A percentile compares a stretch with the other conserved stretches of the same genome.
Evolutionary conservation across 2,888 invertebrate species (phyloP).

Genomic region (Lasioglossum vierecki): DNA sequence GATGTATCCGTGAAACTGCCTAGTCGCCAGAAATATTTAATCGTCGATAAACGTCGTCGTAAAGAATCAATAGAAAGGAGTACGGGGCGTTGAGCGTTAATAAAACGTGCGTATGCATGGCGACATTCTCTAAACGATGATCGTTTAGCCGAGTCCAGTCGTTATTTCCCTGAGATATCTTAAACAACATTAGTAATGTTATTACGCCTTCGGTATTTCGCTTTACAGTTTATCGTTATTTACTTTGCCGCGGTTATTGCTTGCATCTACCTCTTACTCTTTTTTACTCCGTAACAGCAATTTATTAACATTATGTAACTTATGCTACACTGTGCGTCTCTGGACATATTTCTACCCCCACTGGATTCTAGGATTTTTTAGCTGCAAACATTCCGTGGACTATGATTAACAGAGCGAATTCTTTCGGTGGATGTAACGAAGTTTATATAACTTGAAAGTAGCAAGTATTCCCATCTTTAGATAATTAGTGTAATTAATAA

Average conservation of each 20-base stretch:
- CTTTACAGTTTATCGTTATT: slow-evolving; percentile 22
- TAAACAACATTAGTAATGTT: slow-evolving; percentile 22
- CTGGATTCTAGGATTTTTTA: not conserved
- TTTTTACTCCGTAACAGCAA: not conserved
- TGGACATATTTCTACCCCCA: not conserved
- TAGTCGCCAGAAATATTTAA: slow-evolving; percentile 42
- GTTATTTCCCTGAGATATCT: slow-evolving; percentile 26
- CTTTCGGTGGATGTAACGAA: not conserved
- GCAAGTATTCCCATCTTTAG: too few relatives aligned
- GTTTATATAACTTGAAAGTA: not conserved
- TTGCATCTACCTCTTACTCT: not conserved
- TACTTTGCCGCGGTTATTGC: slow-evolving; percentile 9
- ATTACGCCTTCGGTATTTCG: not conserved
- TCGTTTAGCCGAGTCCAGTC: slow-evolving; percentile 9
- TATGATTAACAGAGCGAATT: not conserved
- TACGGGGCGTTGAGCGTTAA: slow-evolving; percentile 40
- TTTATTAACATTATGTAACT: not conserved
- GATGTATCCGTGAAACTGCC: slow-evolving; percentile 19
- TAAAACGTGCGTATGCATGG: slow-evolving; percentile 37
- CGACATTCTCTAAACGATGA: slow-evolving; percentile 19
- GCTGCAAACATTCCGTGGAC: too few relatives aligned
- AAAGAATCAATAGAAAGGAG: slow-evolving; percentile 50
- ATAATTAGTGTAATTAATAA: not conserved
- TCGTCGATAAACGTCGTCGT: slow-evolving; percentile 52
- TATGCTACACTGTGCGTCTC: not conserved